phyloP scores from a whole-genome alignment of 2,888 invertebrate species.

The Parapristionchus giblindavisi region DNA sequence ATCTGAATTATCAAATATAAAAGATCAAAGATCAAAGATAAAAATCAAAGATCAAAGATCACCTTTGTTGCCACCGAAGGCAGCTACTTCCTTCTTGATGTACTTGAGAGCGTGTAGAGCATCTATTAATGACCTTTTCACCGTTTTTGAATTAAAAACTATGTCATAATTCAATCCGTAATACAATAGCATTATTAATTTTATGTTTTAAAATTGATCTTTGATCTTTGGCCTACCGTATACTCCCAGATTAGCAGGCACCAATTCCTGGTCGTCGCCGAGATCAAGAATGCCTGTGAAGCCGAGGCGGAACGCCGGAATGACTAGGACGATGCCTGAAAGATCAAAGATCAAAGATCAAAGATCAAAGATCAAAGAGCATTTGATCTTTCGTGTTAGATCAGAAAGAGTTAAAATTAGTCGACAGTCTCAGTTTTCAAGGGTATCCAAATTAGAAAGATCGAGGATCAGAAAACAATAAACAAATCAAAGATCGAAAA shows the following conservation, averaged over 20 bases:
- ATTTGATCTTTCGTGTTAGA: neutral
- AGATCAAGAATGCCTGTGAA: constrained; percentile 16
- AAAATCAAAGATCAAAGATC: neutral
- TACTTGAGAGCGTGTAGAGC: constrained; percentile 9
- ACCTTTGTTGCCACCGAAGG: constrained; percentile 19
- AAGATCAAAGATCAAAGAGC: neutral
- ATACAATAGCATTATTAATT: neutral
- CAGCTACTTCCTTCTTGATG: constrained; percentile 11
- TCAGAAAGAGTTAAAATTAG: too few species aligned
- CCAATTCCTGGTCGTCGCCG: constrained; percentile 9
- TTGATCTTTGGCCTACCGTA: constrained; percentile 15
- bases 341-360: neutral
- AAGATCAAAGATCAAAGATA: too few species aligned
- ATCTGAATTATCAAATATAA: too few species aligned
- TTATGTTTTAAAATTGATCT: neutral
- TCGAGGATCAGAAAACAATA: neutral
- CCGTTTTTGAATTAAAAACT: too few species aligned
- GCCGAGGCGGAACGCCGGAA: constrained; percentile 33
- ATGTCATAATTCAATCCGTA: too few species aligned
- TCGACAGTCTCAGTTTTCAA: neutral
- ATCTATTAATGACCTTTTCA: neutral
- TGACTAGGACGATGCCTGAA: constrained; percentile 27
- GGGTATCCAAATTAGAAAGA: neutral
- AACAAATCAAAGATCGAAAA: neutral
- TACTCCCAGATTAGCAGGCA: constrained; percentile 21